Base-by-base conservation (phyloP, 2,888 invertebrate species). In the Trypoxylon attenuatum region DNA sequence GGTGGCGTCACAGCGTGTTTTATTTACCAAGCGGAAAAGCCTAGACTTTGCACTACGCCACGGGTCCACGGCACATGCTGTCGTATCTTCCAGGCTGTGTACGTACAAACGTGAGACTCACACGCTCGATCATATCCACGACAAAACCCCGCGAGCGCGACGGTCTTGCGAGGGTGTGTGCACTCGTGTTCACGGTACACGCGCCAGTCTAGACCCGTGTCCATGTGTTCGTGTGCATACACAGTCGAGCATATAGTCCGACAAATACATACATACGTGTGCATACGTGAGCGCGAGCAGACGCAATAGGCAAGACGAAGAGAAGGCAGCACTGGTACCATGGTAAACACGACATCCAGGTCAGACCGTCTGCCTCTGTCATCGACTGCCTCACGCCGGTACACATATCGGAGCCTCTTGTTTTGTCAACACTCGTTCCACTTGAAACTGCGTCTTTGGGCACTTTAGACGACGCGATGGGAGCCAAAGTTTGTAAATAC, bases 1-100 rank as follows among this genome's bases (percentile, higher is more conserved):
- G 45, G 27, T 54, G 56, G 59, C 76, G 79, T 76, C 84, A 77
- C 73, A 75, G 49, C 49, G 61, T 65, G 63, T 68, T 71, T 77
- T 73, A 73, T 77, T 78, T 77, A 70, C 68, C 63, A 49, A 76
- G 67, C 53, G 54, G 67, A 63, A 51, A 53, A 65, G 69, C 63
- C 71, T 71, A 78, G 76, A 77, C 74, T 71, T 71, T 74, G 62
- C 77, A 68, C 65, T 77, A 60, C 53, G 56, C 51, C 59, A 59
- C 52, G 57, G 45, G n/a, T 19, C 55, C 19, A 18, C 41, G 25
- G 42, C 59, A 59, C 42, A 53, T 33, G 19, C 27, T 33, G n/a
- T 49, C 62, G 41, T 33, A 46, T 65, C 56, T 59, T 59, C 59
- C 19, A 33, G 46, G 25, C 51, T 38, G 65, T 45, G 51, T 45